Evolutionary conservation across 2,888 invertebrate genomes (phyloP), one percentile per base, ranked within the genome.

Genomic region (Lamellibrachia satsuma): DNA sequence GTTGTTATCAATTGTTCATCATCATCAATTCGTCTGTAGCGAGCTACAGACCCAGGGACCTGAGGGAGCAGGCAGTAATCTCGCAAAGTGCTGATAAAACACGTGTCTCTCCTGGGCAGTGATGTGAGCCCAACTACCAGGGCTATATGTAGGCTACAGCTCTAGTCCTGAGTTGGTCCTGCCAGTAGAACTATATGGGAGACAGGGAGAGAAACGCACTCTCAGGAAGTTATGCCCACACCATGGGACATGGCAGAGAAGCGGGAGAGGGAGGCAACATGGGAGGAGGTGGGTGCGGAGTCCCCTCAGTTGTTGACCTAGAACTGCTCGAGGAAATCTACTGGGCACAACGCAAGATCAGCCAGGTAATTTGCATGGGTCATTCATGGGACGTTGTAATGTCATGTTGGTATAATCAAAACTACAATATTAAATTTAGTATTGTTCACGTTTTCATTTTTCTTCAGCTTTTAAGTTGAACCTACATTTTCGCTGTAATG

Each of bases 281-380:
- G 57, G 57, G 15, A 57, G 57, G 57, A 15, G 15, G 57, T 8
- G 7, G 75, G 75, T 22, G 75, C n/a, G 15, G 75, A 6, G 22
- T 75, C 22, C 15, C 75, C 75, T 75, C 75, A 15, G 22, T n/a
- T 15, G 75, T 93, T 8, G 90, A 93, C 90, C 15, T 92, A 51
- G 92, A 93, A 52, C 22, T 93, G 11, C 52, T 93, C n/a, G 93
- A 93, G 92, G 90, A 93, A 60, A 93, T 93, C 75, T 93, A 92
- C 91, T 93, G 93, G 93, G 7, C 91, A 6, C 90, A 93, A 91
- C 27, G 9, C 11, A 27, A 91, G 52, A 75, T 93, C 39, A 93
- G 52, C 15, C 57, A 92, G 93, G 93, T 93, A 52, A 52, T 92
- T 39, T 39, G 39, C 39, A 39, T 39, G 39, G 39, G 39, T 39